Evolutionary conservation across 92 coral and sea anemone genomes (phyloP).

Genomic region (Umimayanthus kanabou): DNA sequence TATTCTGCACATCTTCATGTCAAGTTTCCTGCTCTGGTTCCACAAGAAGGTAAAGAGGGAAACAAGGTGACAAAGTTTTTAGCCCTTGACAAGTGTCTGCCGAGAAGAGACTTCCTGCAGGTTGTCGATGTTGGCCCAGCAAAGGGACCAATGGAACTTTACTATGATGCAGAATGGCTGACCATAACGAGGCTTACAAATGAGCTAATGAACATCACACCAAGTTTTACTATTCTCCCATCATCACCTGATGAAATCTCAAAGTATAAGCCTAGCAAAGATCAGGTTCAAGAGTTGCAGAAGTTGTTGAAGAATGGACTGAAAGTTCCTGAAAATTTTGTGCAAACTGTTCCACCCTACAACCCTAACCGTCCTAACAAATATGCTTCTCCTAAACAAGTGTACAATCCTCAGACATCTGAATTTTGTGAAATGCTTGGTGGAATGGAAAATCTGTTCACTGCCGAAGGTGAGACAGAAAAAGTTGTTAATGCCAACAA

Average conservation of each 20-base stretch:
- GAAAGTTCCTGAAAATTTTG: conserved; percentile 77
- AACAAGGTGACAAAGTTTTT: conserved; percentile 81
- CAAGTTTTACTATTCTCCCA: conserved; percentile 67
- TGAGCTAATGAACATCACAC: conserved; percentile 62
- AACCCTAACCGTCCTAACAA: conserved; percentile 68
- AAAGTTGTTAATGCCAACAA: conserved; percentile 46
- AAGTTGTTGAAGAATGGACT: conserved; percentile 61
- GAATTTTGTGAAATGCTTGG: conserved; percentile 70
- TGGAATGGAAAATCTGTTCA: conserved; percentile 76
- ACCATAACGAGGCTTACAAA: conserved; percentile 79
- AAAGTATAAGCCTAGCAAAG: conserved; percentile 65
- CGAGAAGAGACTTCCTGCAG: conserved; percentile 88
- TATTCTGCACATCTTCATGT: conserved; percentile 94
- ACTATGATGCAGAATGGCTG: conserved; percentile 94
- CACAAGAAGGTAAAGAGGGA: conserved; percentile 58
- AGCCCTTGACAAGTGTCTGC: conserved; percentile 95
- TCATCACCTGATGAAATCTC: conserved; percentile 50
- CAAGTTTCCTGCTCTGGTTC: conserved; percentile 88
- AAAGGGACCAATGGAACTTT: conserved; percentile 74
- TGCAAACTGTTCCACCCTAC: conserved; percentile 67
- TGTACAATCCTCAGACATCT: conserved; percentile 81
- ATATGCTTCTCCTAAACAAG: conserved; percentile 38
- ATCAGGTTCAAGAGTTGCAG: conserved; percentile 55
- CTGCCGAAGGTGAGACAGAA: conserved; percentile 39
- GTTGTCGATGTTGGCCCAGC: conserved; percentile 83